Percentiles rank a stretch among this genome's conserved stretches.
These are phyloP conservation scores for Andricus quercusramuli DNA, from an alignment of 2,888 invertebrate genomes.

Conservation along the genomic window DNA sequence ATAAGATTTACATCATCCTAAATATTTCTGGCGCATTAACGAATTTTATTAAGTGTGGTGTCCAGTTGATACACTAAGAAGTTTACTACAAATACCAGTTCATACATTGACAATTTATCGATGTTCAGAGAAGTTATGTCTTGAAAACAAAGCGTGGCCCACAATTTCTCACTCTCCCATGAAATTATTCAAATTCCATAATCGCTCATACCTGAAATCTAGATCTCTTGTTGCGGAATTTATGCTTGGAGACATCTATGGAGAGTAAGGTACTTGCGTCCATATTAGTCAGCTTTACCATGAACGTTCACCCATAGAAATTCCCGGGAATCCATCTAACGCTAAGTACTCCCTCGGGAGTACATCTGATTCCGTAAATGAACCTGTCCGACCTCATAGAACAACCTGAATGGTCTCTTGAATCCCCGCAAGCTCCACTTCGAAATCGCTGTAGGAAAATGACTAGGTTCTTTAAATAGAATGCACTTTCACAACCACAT, in stretches of 20 bases:
- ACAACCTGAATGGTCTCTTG: slow-evolving; percentile 29
- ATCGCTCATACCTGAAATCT: slow-evolving; percentile 25
- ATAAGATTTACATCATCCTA: no score
- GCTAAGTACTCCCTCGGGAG: slow-evolving; percentile 14
- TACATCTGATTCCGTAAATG: slow-evolving; percentile 39
- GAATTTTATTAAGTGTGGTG: no score
- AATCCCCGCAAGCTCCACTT: neutral
- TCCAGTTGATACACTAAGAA: no score
- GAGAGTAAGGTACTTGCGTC: neutral
- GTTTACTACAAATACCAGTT: no score
- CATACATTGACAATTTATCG: no score
- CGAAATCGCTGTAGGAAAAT: neutral
- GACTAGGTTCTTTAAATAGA: slow-evolving; percentile 11
- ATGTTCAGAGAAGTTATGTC: no score
- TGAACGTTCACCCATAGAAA: neutral
- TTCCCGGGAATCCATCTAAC: slow-evolving; percentile 14
- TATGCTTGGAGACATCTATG: slow-evolving; percentile 9
- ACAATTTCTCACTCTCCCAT: no score
- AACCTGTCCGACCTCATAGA: slow-evolving; percentile 22
- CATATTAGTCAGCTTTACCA: slow-evolving; percentile 6
- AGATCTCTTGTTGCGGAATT: slow-evolving; percentile 16
- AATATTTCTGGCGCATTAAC: no score
- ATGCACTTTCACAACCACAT: neutral
- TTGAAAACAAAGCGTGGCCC: no score
- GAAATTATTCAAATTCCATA: slow-evolving; percentile 27